Evolutionary conservation across 2,797 vertebrate species (phyloP), one percentile per base, ranked within the genome.

Genomic region (Thripadectes ignobilis): DNA sequence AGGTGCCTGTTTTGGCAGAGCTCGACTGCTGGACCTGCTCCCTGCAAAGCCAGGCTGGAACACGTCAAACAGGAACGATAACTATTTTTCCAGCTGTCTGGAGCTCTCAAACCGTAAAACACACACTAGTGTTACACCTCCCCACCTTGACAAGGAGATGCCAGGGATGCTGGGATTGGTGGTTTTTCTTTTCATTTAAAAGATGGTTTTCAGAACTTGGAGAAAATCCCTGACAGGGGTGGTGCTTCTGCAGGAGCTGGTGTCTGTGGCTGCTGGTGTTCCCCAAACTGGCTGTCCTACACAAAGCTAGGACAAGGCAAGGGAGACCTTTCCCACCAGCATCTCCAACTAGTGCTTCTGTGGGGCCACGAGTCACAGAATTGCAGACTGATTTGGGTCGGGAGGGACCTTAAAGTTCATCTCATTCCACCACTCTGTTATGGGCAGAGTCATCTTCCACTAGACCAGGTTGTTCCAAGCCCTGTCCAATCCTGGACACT

Each of bases 1-100:
- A 69, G 81, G 91, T 92, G 89, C 85, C 92, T 91, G 68, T 75
- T 88, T 88, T 92, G 96, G 95, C 95, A 93, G 87, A 46, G 82
- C 21, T 89, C 75, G 29, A 84, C 82, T 80, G 89, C 89, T 69
- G 83, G 92, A 63, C 73, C 91, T 77, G 91, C 86, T 95, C 91
- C 72, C 84, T 59, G 68, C n/a, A 8, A 71, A 54, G 45, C 88
- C 89, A 66, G 95, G 93, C 94, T 77, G 87, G 30, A 93, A 84
- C 87, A 59, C 14, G 54, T 85, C 49, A 62, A 89, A 59, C 87
- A 91, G 91, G 81, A 91, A 85, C 72, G 2, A 43, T 93, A 92
- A 95, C 86, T 94, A 12, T 83, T 94, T 95, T 92, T 80, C 85
- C 93, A 91, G 89, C 91, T 95, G 92, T 77, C 92, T 83, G 92